phyloP scores from a whole-genome alignment of 2,797 vertebrate species.

The Alfaro cultratus region DNA sequence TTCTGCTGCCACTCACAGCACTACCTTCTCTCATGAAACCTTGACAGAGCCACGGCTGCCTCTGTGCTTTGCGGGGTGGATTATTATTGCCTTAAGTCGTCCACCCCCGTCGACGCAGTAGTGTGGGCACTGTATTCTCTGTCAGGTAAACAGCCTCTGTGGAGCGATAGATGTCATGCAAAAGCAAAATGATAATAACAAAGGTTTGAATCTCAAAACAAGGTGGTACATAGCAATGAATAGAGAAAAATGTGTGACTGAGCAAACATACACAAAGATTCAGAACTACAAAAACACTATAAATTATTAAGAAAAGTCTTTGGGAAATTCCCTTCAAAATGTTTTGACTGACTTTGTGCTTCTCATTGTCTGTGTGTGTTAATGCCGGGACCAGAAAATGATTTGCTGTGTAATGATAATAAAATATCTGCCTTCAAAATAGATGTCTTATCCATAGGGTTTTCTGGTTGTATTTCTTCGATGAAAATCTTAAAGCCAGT shows the following conservation, averaged over 20 bases:
- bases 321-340: constrained; percentile 24
- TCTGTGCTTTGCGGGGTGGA: constrained; percentile 74
- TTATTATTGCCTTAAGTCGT: constrained; percentile 75
- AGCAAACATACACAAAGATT: constrained; percentile 51
- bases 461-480: neutral
- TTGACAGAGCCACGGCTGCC: constrained; percentile 68
- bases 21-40: constrained; percentile 52
- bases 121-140: constrained; percentile 67
- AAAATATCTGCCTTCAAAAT: constrained; percentile 11
- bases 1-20: constrained; percentile 62
- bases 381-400: constrained; percentile 16
- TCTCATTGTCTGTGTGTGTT: constrained; percentile 7
- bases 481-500: neutral
- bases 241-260: constrained; percentile 44
- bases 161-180: constrained; percentile 73
- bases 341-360: constrained; percentile 36
- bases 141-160: constrained; percentile 71
- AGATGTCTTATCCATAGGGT: neutral
- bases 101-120: constrained; percentile 67
- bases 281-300: constrained; percentile 40
- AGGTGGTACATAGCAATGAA: constrained; percentile 45
- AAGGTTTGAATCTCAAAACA: constrained; percentile 61
- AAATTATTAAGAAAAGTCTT: constrained; percentile 52
- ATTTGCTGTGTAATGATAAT: constrained; percentile 26
- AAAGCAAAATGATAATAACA: constrained; percentile 39